Conservation (phyloP, 1,140 invertebrate genomes). For the Atta colombica region DNA sequence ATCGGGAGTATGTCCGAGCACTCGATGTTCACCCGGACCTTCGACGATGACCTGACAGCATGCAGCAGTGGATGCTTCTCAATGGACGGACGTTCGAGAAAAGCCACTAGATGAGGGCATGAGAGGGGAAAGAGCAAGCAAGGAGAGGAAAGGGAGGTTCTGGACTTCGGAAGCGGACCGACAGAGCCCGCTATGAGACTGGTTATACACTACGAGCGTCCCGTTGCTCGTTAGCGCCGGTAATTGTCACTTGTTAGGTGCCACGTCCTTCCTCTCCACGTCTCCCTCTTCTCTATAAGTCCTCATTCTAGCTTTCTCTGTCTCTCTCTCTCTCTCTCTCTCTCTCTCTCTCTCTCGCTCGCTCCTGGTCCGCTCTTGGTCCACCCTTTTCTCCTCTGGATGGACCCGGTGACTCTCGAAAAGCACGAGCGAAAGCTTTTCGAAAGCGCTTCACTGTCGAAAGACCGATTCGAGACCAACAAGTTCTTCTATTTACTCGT, state of each 20-base stretch:
- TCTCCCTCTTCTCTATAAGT: neutral
- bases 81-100: conserved; percentile 41
- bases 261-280: conserved; percentile 75
- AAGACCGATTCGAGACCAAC: conserved; percentile 60
- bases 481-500: conserved; percentile 71
- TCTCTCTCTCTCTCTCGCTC: neutral
- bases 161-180: conserved; percentile 57
- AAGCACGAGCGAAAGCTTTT: conserved; percentile 68
- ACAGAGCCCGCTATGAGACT: conserved; percentile 56
- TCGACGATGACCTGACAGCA: conserved; percentile 58
- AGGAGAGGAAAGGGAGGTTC: conserved; percentile 24
- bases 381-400: neutral
- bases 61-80: conserved; percentile 38
- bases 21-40: conserved; percentile 44
- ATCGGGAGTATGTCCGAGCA: conserved; percentile 26
- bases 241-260: conserved; percentile 85
- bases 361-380: neutral
- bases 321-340: neutral
- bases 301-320: neutral
- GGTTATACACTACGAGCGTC: conserved; percentile 54
- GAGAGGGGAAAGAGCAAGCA: conserved; percentile 1
- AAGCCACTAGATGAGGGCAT: conserved; percentile 5
- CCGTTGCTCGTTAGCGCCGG: conserved; percentile 81
- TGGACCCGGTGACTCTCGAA: conserved; percentile 50
- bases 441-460: conserved; percentile 70